Percentiles rank a stretch among this genome's conserved stretches.
These are phyloP conservation scores for Gobio gobio DNA, from an alignment of 2,113 vertebrate species.

Conservation along the genomic window DNA sequence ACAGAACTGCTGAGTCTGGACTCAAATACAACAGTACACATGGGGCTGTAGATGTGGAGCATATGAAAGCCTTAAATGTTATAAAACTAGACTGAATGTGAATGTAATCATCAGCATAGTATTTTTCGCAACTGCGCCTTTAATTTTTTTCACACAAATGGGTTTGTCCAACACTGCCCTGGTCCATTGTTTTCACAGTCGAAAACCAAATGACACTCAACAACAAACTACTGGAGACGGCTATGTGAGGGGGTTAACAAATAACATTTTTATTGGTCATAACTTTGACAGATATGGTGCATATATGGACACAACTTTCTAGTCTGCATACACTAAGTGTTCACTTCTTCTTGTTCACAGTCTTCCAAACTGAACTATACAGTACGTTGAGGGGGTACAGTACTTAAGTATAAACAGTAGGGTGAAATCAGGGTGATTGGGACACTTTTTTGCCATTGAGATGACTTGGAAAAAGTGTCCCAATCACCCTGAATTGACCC, in stretches of 20 bases:
- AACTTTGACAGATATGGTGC: too few relatives aligned
- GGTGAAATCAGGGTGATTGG: too few relatives aligned
- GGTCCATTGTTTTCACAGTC: too few relatives aligned
- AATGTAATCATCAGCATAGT: not conserved
- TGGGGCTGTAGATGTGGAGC: slow-evolving; percentile 46
- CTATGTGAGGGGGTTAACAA: not conserved
- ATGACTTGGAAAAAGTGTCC: too few relatives aligned
- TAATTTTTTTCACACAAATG: not conserved
- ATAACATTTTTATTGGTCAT: too few relatives aligned
- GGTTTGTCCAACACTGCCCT: not conserved
- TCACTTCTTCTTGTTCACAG: too few relatives aligned
- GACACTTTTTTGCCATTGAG: too few relatives aligned
- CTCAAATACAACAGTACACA: slow-evolving; percentile 36
- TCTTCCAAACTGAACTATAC: not conserved
- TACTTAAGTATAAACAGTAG: too few relatives aligned
- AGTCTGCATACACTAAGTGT: not conserved
- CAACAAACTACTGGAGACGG: not conserved
- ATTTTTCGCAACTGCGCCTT: not conserved
- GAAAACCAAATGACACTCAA: not conserved
- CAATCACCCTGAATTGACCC: too few relatives aligned
- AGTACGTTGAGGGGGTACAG: not conserved
- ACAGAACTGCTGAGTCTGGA: slow-evolving; percentile 55
- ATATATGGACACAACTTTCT: too few relatives aligned
- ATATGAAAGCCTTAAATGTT: slow-evolving; percentile 39
- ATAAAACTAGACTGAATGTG: not conserved